phyloP scores from a whole-genome alignment of 1,140 invertebrate species.

The Drosophila simulans region DNA sequence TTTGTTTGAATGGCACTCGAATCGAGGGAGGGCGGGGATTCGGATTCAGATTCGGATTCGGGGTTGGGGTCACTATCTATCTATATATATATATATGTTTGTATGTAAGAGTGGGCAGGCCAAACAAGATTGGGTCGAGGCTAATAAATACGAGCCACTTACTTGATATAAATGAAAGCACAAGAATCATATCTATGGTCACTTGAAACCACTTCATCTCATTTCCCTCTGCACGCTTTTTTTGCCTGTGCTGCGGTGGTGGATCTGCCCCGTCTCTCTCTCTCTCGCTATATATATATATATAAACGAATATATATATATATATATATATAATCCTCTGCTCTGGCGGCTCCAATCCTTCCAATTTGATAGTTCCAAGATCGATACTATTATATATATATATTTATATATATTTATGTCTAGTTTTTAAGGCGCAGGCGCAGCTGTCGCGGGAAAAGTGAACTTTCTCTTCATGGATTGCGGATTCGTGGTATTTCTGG shows the following conservation, averaged over 20 bases:
- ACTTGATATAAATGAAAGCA: conserved; percentile 84
- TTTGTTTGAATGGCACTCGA: conserved; percentile 69
- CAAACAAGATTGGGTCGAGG: conserved; percentile 18
- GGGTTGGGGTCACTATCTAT: no score
- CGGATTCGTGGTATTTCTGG: conserved; percentile 2
- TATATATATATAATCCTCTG: conserved; percentile 6
- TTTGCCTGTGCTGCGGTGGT: conserved; percentile 34
- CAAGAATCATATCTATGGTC: conserved; percentile 84
- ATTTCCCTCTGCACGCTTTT: conserved; percentile 78
- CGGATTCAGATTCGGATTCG: conserved; percentile 8
- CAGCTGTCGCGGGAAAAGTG: conserved; percentile 10
- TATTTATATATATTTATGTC: background rate
- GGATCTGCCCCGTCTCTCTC: conserved; percentile 15
- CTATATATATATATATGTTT: no score
- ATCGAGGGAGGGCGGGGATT: conserved; percentile 14
- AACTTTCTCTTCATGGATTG: conserved; percentile 18
- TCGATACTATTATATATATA: background rate
- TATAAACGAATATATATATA: conserved; percentile 1
- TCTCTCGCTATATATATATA: background rate
- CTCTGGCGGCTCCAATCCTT: background rate
- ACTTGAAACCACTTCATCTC: conserved; percentile 84
- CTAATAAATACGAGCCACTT: conserved; percentile 73
- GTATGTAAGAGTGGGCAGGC: background rate
- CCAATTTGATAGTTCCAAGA: background rate
- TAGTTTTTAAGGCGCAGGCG: conserved; percentile 39